Base-by-base conservation (phyloP, 2,888 invertebrate genomes). In the Platycheirus albimanus region DNA sequence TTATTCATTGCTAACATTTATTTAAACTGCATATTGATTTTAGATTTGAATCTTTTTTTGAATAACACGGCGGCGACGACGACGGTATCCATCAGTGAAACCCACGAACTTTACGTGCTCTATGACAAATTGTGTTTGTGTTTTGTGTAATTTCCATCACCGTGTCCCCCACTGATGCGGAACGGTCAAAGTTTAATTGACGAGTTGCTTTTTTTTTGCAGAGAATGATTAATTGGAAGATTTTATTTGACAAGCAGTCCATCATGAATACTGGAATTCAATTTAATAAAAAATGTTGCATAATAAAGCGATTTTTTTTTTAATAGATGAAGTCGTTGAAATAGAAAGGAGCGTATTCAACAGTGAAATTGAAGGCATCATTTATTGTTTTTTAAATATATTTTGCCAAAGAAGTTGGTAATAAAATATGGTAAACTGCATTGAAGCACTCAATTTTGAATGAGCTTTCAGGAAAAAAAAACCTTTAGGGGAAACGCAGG, bases 171-270 rank as follows among this genome's bases (percentile, higher is more conserved):
- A n/a, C n/a, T n/a, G n/a, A n/a, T n/a, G n/a, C n/a, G n/a, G n/a
- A n/a, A n/a, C 36, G 54, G 54, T 56, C 54, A 56, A 36, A 56
- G 36, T 56, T 36, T 56, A 36, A 56, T 41, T 56, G 56, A 24
- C 36, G 36, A 8, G 54, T 3, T 24, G 6, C 6, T 24, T 24
- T 24, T 3, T 24, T 24, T 3, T 24, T 24, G 3, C 24, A 24
- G 6, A 24, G 6, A 38, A 20, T 56, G 36, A 38, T 56, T 38
- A 56, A 36, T 56, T n/a, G 5, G 36, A 19, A 13, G 41, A 13
- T 56, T 56, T 36, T 19, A 20, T 36, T 56, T 56, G 54, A 54
- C 54, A 36, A 33, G 36, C 19, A n/a, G 6, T 52, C 36, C 33
- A 54, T 54, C 54, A 54, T 1, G 3, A 17, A 11, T 7, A 24